Evolutionary conservation across 2,888 invertebrate genomes (phyloP).

Genomic region (Melieria crassipennis): DNA sequence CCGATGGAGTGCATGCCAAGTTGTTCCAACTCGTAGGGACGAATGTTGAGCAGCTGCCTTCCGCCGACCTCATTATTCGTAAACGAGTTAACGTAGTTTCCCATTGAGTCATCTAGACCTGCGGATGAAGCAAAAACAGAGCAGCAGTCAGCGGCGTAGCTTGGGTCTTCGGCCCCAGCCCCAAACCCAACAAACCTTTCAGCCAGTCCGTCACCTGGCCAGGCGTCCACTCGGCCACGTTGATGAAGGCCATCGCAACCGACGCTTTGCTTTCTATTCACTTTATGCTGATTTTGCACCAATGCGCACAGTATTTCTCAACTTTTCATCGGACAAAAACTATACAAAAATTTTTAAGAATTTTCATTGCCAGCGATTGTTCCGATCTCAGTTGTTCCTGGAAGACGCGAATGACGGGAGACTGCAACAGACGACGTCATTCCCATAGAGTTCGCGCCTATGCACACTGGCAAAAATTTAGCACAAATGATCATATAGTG

Average conservation of each 20-base stretch:
- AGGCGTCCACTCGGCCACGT: conserved; percentile 89
- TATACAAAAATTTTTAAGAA: conserved; percentile 9
- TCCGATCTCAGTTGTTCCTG: not conserved
- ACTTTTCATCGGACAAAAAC: conserved; percentile 13
- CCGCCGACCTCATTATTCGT: conserved; percentile 83
- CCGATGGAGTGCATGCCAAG: conserved; percentile 88
- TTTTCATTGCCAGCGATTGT: conserved; percentile 19
- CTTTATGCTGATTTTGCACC: too few relatives aligned
- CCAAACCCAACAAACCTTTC: conserved; percentile 72
- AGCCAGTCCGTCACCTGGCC: conserved; percentile 93
- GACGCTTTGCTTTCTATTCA: not conserved
- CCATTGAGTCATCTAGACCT: conserved; percentile 70
- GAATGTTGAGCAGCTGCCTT: conserved; percentile 79
- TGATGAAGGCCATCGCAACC: conserved; percentile 77
- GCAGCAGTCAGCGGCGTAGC: not conserved
- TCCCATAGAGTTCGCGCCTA: too few relatives aligned
- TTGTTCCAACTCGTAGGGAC: conserved; percentile 88
- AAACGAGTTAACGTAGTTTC: conserved; percentile 83
- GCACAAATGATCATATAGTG: too few relatives aligned
- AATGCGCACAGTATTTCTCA: conserved; percentile 6
- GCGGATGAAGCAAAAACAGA: conserved; percentile 26
- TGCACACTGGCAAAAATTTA: too few relatives aligned
- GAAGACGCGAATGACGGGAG: too few relatives aligned
- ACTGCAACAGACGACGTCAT: too few relatives aligned
- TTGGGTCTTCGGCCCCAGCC: not conserved